Evolutionary conservation across 2,888 invertebrate species (phyloP), one percentile per base, ranked within the genome.

Genomic region (Pandemis heparana): DNA sequence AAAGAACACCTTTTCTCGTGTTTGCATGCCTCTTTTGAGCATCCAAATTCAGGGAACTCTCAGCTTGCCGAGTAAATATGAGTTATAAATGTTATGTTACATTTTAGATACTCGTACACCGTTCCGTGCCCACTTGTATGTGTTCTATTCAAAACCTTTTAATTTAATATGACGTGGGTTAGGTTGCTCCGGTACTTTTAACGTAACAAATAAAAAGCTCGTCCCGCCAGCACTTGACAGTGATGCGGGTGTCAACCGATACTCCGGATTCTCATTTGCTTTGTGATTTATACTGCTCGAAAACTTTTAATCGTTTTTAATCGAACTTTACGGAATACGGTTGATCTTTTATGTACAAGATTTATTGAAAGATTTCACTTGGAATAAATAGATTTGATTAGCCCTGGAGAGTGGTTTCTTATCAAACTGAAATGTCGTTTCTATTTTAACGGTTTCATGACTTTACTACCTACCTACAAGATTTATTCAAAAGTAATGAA

Each of bases 181-280:
- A 74, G 73, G 79, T 77, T 76, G 78, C 71, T 80, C 78, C 60
- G 48, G 51, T n/a, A 77, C 77, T 79, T 53, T 70, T 38, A 62
- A 41, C 80, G 80, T 81, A 83, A 83, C 85, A 86, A 85, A 87
- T 87, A 88, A 84, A 81, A 78, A 78, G 71, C 56, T 23, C 23
- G 70, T 81, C 81, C 79, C 78, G 78, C 75, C 75, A 77, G 70
- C 77, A 77, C 76, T 78, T 84, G 89, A 89, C 89, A 89, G 86
- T 89, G 89, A 89, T 85, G 86, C 85, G 89, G 89, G 89, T 88
- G 87, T 83, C 85, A 82, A 79, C 82, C 80, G 73, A 70, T 73
- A 61, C 71, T 68, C 70, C 43, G 65, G 67, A 59, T 51, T 73
- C 73, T 73, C 73, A 72, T 75, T 71, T 68, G 71, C 68, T 71